A percentile compares a stretch with the other conserved stretches of the same genome.
phyloP scores from a whole-genome alignment of 2,113 vertebrate species.

The Daubentonia madagascariensis region DNA sequence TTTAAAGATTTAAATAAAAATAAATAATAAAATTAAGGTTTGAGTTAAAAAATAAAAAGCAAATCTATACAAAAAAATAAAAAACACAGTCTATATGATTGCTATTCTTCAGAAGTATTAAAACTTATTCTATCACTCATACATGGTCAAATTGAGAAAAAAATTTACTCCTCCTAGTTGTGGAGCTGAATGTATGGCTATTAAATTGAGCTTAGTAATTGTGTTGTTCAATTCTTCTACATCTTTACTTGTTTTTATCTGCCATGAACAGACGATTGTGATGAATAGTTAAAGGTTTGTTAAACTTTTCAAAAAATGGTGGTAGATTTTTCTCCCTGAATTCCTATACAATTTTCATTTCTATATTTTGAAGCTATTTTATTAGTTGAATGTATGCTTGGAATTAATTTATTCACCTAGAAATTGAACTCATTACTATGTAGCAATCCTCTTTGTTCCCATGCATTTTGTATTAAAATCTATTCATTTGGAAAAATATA shows the following conservation, averaged over 20 bases:
- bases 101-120: background rate
- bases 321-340: background rate
- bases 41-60: background rate
- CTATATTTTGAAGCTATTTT: background rate
- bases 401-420: background rate
- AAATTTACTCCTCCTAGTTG: background rate
- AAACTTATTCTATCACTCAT: background rate
- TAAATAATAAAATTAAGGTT: background rate
- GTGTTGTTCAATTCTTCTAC: background rate
- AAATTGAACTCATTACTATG: background rate
- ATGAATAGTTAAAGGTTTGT: background rate
- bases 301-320: background rate
- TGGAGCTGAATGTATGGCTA: background rate
- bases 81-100: background rate
- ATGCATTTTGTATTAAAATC: background rate
- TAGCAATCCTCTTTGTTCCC: background rate
- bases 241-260: background rate
- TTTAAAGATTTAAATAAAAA: background rate
- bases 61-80: background rate
- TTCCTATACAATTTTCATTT: background rate
- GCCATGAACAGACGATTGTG: background rate
- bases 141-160: background rate
- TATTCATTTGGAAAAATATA: background rate
- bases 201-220: background rate
- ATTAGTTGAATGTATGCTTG: background rate